Conservation (phyloP, 1,140 invertebrate species). For the Lepeophtheirus salmonis region DNA sequence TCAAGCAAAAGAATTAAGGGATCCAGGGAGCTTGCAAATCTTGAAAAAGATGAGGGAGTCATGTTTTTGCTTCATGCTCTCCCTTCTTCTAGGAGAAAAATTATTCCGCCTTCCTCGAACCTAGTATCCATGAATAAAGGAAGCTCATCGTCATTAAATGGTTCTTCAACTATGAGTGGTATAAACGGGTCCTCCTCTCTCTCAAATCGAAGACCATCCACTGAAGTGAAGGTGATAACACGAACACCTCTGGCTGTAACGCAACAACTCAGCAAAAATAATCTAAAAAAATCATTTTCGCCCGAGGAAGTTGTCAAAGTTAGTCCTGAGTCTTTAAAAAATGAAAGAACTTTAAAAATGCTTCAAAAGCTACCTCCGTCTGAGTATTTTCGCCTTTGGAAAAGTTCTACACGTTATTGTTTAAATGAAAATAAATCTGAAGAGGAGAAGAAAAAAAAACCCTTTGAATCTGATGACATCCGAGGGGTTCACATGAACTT, state of each 20-base stretch:
- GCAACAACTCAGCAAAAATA: not conserved
- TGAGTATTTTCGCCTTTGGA: constrained; percentile 9
- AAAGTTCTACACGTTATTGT: not conserved
- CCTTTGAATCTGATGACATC: not conserved
- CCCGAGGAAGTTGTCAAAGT: not conserved
- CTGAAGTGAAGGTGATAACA: not conserved
- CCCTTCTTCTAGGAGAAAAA: not conserved
- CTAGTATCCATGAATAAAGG: too few species aligned
- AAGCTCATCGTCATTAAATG: not conserved
- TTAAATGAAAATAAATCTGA: not conserved
- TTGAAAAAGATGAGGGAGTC: constrained; percentile 11
- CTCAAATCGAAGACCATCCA: not conserved
- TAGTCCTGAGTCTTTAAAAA: not conserved
- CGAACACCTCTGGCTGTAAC: not conserved
- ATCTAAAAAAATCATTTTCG: not conserved
- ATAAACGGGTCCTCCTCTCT: not conserved
- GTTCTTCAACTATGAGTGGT: not conserved
- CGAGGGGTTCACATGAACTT: constrained; percentile 25
- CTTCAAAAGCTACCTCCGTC: not conserved
- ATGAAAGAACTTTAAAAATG: not conserved
- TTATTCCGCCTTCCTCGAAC: not conserved
- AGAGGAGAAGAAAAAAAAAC: not conserved
- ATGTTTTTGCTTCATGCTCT: constrained; percentile 5
- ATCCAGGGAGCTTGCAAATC: not conserved
- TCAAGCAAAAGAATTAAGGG: not conserved